Evolutionary conservation across 2,888 invertebrate genomes (phyloP).

Genomic region (Lamellibrachia columna): DNA sequence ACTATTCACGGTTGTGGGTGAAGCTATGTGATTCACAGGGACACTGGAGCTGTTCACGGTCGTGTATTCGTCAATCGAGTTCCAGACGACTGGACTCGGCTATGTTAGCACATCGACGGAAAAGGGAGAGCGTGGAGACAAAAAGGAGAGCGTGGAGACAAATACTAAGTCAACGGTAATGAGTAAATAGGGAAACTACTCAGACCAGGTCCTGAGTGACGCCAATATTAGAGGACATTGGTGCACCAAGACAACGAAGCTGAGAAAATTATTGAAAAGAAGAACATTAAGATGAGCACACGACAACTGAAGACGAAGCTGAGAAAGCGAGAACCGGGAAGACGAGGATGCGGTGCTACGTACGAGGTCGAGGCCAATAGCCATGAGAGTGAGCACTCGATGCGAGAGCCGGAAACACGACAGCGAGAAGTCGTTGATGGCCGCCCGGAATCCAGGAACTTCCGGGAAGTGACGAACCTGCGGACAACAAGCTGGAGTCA

Average conservation of each 20-base stretch:
- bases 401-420: background rate
- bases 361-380: background rate
- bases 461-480: conserved; percentile 1
- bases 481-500: background rate
- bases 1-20: too few species aligned
- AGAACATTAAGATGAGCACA: background rate
- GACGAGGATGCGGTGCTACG: background rate
- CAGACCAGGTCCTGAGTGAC: too few species aligned
- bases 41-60: too few species aligned
- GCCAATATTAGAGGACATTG: too few species aligned
- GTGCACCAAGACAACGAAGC: background rate
- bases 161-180: too few species aligned
- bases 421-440: background rate
- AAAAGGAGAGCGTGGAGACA: too few species aligned
- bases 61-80: too few species aligned
- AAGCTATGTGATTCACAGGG: too few species aligned
- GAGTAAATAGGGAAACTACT: too few species aligned
- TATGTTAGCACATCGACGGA: too few species aligned
- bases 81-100: too few species aligned
- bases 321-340: background rate
- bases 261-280: background rate
- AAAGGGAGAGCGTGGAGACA: too few species aligned
- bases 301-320: background rate
- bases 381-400: background rate
- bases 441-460: background rate